Evolutionary conservation across 1,140 invertebrate genomes (phyloP).

Genomic region (Chrysopa pallens): DNA sequence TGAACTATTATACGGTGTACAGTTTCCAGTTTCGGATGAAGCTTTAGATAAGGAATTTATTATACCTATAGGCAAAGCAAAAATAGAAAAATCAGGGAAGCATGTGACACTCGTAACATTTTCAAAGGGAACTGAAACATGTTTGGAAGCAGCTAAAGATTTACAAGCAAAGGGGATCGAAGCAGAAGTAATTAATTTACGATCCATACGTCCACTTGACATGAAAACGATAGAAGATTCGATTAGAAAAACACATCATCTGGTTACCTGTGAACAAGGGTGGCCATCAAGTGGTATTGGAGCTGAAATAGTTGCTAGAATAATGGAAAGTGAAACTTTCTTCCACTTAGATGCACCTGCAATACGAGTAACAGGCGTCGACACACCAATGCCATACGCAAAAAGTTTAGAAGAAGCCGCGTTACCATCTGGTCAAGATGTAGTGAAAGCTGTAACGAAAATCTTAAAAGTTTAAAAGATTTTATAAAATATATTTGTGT

Average conservation of each 20-base stretch:
- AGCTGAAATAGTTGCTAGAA: conserved; percentile 81
- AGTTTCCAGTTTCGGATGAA: conserved; percentile 85
- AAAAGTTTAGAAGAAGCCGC: conserved; percentile 66
- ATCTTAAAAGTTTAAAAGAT: conserved; percentile 27
- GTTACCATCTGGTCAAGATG: conserved; percentile 53
- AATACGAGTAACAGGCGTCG: conserved; percentile 80
- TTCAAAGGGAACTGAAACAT: conserved; percentile 75
- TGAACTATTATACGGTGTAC: conserved; percentile 84
- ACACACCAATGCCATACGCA: conserved; percentile 95
- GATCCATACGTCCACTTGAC: conserved; percentile 85
- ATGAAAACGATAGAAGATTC: conserved; percentile 78
- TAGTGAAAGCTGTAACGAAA: conserved; percentile 45
- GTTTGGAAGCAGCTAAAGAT: conserved; percentile 76
- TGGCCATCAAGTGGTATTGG: conserved; percentile 94
- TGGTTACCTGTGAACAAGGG: conserved; percentile 89
- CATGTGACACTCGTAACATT: conserved; percentile 90
- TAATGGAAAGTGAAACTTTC: conserved; percentile 90
- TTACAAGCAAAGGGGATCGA: conserved; percentile 73
- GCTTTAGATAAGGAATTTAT: conserved; percentile 82
- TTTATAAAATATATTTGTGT: too few species aligned
- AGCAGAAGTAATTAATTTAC: conserved; percentile 92
- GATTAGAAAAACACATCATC: conserved; percentile 86
- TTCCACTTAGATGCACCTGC: conserved; percentile 93
- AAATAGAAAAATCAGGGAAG: conserved; percentile 70
- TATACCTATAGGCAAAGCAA: conserved; percentile 90